A percentile compares a stretch with the other conserved stretches of the same genome.
Evolutionary conservation across 2,888 invertebrate genomes (phyloP).

Genomic region (Leptopilina drosophilae): DNA sequence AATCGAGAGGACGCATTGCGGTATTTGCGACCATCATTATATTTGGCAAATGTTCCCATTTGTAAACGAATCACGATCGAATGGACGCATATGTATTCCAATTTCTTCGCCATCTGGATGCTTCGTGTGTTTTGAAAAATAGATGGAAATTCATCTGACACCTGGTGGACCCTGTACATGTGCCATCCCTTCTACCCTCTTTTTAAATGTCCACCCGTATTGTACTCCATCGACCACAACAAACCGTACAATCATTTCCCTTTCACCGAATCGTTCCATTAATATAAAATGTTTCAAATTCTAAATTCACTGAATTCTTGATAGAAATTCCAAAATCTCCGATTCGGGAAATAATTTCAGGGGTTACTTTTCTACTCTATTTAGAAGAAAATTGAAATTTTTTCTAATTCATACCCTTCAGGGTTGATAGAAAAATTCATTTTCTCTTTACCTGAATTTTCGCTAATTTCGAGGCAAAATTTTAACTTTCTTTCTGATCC

Average conservation of each 20-base stretch:
- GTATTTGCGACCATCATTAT: slow-evolving; percentile 23
- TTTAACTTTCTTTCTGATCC: too few relatives aligned
- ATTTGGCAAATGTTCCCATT: slow-evolving; percentile 31
- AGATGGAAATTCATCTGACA: slow-evolving; percentile 31
- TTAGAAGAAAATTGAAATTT: too few relatives aligned
- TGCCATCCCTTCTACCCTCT: slow-evolving; percentile 3
- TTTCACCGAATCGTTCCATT: neutral
- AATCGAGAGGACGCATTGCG: neutral
- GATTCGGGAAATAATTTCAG: too few relatives aligned
- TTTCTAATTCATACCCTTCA: too few relatives aligned
- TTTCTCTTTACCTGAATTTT: too few relatives aligned
- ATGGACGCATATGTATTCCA: slow-evolving; percentile 16
- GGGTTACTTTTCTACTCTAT: too few relatives aligned
- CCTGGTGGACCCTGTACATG: slow-evolving; percentile 11
- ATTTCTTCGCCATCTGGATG: slow-evolving; percentile 6
- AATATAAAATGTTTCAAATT: neutral
- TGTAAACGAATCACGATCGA: slow-evolving; percentile 30
- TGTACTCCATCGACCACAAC: neutral
- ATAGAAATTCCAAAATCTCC: too few relatives aligned
- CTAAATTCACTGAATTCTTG: too few relatives aligned
- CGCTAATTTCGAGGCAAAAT: too few relatives aligned
- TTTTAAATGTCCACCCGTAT: slow-evolving; percentile 16
- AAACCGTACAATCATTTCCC: neutral
- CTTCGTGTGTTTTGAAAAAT: slow-evolving; percentile 11
- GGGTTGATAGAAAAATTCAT: too few relatives aligned